phyloP scores from a whole-genome alignment of 1,140 invertebrate species.

The Steinernema feltiae region DNA sequence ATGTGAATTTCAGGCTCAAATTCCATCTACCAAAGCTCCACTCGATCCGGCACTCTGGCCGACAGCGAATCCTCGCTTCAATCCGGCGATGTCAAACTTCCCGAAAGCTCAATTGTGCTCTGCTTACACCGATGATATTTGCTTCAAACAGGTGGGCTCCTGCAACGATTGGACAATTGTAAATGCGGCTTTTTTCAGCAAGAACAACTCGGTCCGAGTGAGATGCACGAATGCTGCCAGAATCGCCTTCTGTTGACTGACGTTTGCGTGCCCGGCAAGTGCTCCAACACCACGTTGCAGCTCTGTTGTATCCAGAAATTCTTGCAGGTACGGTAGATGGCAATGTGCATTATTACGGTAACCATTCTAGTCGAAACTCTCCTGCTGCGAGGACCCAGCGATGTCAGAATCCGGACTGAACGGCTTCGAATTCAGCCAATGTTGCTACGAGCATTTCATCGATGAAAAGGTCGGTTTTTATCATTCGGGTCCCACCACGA shows the following conservation, averaged over 20 bases:
- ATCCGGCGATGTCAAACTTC: conserved; percentile 30
- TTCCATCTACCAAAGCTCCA: conserved; percentile 27
- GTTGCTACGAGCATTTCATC: conserved; percentile 49
- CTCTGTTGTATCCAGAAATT: conserved; percentile 57
- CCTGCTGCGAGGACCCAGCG: conserved; percentile 45
- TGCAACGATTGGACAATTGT: background rate
- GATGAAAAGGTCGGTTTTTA: conserved; percentile 38
- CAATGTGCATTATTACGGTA: background rate
- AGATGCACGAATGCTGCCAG: conserved; percentile 50
- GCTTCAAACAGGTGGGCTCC: conserved; percentile 51
- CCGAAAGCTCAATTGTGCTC: conserved; percentile 48
- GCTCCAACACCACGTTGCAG: conserved; percentile 51
- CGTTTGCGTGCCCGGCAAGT: conserved; percentile 51
- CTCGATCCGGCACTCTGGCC: background rate
- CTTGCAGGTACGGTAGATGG: conserved; percentile 40
- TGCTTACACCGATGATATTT: conserved; percentile 56
- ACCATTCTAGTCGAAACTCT: conserved; percentile 44
- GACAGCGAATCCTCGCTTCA: conserved; percentile 8
- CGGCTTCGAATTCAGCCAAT: conserved; percentile 49
- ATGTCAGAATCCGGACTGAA: conserved; percentile 34
- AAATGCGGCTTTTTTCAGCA: conserved; percentile 30
- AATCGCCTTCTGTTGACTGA: conserved; percentile 50
- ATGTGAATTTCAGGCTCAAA: conserved; percentile 40
- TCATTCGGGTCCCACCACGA: background rate
- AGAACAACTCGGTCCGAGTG: conserved; percentile 31